A percentile compares a stretch with the other conserved stretches of the same genome.
These are phyloP conservation scores for Andrena bucephala DNA, from an alignment of 2,888 invertebrate species.

Conservation along the genomic window DNA sequence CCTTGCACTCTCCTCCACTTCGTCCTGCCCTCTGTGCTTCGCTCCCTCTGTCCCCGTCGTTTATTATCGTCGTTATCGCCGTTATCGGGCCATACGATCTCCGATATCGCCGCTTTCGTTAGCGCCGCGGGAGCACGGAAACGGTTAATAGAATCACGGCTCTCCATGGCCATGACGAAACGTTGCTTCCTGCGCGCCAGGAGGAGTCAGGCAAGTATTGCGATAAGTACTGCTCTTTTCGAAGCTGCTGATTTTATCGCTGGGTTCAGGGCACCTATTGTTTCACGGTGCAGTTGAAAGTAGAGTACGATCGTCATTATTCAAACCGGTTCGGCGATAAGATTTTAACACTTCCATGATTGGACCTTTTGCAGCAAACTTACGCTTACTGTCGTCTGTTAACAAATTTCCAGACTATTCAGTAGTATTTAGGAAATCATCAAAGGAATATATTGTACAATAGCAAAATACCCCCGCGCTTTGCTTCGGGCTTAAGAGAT, in stretches of 20 bases:
- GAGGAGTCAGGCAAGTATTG: neutral
- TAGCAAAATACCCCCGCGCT: too few relatives aligned
- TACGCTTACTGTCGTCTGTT: too few relatives aligned
- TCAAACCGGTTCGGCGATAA: too few relatives aligned
- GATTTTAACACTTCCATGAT: too few relatives aligned
- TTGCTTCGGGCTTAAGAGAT: too few relatives aligned
- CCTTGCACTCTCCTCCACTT: constrained; percentile 26
- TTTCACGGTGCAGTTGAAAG: neutral
- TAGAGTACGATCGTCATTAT: neutral
- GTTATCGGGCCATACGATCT: constrained; percentile 46
- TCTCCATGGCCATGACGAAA: constrained; percentile 18
- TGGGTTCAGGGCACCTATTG: neutral
- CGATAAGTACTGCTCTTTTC: neutral
- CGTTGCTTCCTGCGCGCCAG: constrained; percentile 7
- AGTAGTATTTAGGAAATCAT: too few relatives aligned
- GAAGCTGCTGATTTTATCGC: neutral
- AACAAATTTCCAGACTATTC: too few relatives aligned
- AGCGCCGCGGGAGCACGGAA: constrained; percentile 8
- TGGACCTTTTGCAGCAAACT: too few relatives aligned
- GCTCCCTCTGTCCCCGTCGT: constrained; percentile 15
- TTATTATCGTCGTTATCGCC: constrained; percentile 48
- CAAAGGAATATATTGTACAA: too few relatives aligned
- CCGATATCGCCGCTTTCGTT: constrained; percentile 44
- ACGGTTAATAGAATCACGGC: constrained; percentile 41
- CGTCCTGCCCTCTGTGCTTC: constrained; percentile 5